Conservation (phyloP, 2,888 invertebrate species). For the Drosophila diplacantha region DNA sequence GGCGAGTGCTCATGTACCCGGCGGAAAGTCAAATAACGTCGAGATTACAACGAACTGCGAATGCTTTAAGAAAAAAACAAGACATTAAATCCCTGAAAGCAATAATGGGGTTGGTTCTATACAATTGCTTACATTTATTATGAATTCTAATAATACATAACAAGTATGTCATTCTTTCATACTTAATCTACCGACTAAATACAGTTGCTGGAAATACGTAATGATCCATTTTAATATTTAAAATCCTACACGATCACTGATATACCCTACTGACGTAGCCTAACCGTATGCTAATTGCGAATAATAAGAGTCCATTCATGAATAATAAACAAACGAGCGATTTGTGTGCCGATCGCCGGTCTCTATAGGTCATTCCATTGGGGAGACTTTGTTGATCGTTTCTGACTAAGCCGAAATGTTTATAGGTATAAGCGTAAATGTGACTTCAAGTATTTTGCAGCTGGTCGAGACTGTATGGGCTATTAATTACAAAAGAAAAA, state of each 20-base stretch:
- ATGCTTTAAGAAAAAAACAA: not conserved
- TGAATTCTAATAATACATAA: too few relatives aligned
- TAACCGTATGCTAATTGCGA: constrained; percentile 34
- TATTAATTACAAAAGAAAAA: not conserved
- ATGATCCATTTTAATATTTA: not conserved
- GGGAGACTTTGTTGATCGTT: constrained; percentile 21
- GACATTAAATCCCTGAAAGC: not conserved
- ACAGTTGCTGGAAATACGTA: not conserved
- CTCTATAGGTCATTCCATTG: constrained; percentile 33
- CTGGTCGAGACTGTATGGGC: constrained; percentile 13
- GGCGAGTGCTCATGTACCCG: constrained; percentile 37
- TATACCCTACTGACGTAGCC: not conserved
- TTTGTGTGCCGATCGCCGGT: constrained; percentile 30
- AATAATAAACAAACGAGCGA: constrained; percentile 42
- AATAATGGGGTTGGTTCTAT: not conserved
- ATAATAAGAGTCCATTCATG: constrained; percentile 38
- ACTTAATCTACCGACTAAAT: not conserved
- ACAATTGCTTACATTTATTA: not conserved
- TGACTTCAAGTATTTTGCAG: constrained; percentile 17
- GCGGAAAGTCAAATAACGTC: not conserved
- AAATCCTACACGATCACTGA: not conserved
- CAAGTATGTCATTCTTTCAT: too few relatives aligned
- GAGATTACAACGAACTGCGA: not conserved
- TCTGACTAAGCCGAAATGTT: constrained; percentile 28
- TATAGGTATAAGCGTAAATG: constrained; percentile 2